Conservation (phyloP, 2,888 invertebrate species). For the Hypercompe scribonia region DNA sequence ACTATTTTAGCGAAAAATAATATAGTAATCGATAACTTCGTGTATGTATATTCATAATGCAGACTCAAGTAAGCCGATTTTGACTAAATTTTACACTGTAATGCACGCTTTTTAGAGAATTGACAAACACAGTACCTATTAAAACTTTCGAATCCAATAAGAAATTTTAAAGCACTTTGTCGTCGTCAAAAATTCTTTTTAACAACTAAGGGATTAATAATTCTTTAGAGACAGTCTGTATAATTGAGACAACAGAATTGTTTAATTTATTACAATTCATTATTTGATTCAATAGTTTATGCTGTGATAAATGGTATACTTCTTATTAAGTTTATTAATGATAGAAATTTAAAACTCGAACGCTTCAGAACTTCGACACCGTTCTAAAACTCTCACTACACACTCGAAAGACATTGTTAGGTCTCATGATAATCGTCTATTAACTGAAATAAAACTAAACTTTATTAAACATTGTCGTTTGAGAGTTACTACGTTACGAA, state of each 20-base stretch:
- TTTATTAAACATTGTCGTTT: background rate
- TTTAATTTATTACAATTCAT: no score
- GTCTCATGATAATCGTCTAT: background rate
- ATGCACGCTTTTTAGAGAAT: background rate
- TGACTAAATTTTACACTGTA: background rate
- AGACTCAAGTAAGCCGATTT: background rate
- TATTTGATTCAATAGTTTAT: background rate
- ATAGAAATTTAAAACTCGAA: no score
- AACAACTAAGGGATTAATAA: no score
- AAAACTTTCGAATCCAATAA: background rate
- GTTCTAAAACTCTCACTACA: no score
- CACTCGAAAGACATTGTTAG: background rate
- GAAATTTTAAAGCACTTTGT: background rate
- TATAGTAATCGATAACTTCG: slow-evolving; percentile 1
- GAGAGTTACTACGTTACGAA: no score
- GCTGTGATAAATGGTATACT: no score
- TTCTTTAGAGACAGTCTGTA: background rate
- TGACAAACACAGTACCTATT: background rate
- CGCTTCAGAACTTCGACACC: background rate
- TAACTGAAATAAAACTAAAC: background rate
- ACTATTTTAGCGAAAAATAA: slow-evolving; percentile 3
- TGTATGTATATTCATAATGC: background rate
- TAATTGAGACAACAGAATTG: background rate
- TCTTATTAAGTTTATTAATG: no score
- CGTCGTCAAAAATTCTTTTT: background rate